Evolutionary conservation across 1,140 invertebrate species (phyloP).

Genomic region (Meteorus sp.): DNA sequence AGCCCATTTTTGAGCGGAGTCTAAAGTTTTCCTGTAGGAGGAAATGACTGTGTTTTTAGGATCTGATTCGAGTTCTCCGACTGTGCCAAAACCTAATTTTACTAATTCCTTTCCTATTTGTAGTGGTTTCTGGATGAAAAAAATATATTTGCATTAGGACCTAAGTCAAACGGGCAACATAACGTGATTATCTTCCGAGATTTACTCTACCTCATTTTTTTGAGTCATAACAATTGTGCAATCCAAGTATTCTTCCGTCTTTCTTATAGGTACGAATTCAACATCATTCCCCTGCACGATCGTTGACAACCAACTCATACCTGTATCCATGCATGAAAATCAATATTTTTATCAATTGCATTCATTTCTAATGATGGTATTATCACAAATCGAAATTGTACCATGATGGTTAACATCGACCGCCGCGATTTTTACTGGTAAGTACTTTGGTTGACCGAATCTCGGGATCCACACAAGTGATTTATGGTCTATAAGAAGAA

Average conservation of each 20-base stretch:
- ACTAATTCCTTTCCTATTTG: constrained; percentile 54
- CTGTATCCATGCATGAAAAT: constrained; percentile 31
- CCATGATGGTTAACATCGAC: constrained; percentile 56
- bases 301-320: constrained; percentile 59
- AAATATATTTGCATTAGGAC: neutral
- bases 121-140: constrained; percentile 36
- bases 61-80: constrained; percentile 35
- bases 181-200: neutral
- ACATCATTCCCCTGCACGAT: constrained; percentile 52
- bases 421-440: constrained; percentile 61
- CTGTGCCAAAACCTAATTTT: constrained; percentile 56
- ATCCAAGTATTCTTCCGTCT: constrained; percentile 50
- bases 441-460: constrained; percentile 41
- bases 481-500: constrained; percentile 60
- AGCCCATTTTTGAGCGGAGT: constrained; percentile 52
- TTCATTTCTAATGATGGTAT: neutral
- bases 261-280: constrained; percentile 55
- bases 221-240: constrained; percentile 55
- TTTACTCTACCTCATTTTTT: constrained; percentile 39
- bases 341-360: neutral
- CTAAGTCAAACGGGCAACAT: neutral
- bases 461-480: constrained; percentile 54
- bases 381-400: constrained; percentile 24
- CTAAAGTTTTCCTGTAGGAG: constrained; percentile 47
- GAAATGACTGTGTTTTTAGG: constrained; percentile 32